Evolutionary conservation across 2,797 vertebrate genomes (phyloP), one percentile per base, ranked within the genome.

Genomic region (Perdix hodgsoniae): DNA sequence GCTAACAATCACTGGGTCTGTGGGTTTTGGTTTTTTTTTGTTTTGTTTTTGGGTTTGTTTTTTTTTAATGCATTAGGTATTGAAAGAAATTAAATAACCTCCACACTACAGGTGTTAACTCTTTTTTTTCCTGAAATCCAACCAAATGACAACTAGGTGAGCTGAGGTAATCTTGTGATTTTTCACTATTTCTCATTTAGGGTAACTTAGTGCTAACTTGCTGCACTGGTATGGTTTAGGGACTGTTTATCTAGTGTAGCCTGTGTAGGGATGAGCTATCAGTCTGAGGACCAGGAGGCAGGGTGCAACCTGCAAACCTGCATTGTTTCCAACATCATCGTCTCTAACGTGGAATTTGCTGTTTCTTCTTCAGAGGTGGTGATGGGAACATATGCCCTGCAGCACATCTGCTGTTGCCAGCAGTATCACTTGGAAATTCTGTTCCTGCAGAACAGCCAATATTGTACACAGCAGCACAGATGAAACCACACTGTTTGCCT

Each of bases 341-440:
- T 16, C 74, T 80, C 44, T 77, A 49, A 63, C 21, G 31, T 52
- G 45, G 31, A 83, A 77, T 85, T 39, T 84, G 14, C 11, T 85
- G 7, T 60, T 92, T 80, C 47, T 63, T 87, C 27, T 39, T 49
- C 47, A 80, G 66, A 76, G 18, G n/a, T 9, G 57, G 14, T 67
- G 31, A 79, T 74, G 14, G 21, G 5, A 87, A 49, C 7, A 18
- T 21, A 60, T 17, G 35, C 7, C 35, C 10, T 57, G 63, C 75
- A 86, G 31, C 8, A n/a, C 0, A 0, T 21, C 56, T 83, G 47
- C 16, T 73, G 8, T 39, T 83, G 14, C 31, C 49, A 77, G 35
- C 2, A 73, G 27, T 64, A 71, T 64, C 74, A 88, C 14, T 56
- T 82, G 45, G 63, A 86, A 93, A 76, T 76, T 69, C 39, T 39